phyloP scores from a whole-genome alignment of 2,113 vertebrate genomes.

The Ardeotis arabs region DNA sequence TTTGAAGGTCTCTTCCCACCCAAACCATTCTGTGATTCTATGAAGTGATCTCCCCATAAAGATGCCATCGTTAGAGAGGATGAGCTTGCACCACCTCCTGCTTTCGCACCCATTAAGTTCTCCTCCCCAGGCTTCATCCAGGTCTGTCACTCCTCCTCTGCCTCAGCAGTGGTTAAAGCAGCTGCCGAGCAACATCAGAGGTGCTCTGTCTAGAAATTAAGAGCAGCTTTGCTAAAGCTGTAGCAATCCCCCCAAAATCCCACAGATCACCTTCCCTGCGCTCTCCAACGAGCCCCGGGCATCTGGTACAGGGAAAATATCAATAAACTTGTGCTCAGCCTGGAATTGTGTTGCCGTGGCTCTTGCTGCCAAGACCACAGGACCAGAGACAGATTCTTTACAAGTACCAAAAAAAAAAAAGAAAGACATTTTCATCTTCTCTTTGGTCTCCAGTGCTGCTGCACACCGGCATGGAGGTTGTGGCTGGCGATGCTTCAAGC shows the following conservation, averaged over 20 bases:
- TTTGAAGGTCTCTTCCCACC: no score
- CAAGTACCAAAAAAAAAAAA: background rate
- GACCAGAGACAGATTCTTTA: background rate
- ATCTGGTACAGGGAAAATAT: background rate
- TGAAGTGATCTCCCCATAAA: background rate
- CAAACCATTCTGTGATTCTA: no score
- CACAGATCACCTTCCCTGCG: rapidly evolving
- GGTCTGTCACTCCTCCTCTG: background rate
- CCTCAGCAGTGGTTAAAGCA: background rate
- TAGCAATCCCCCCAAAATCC: background rate
- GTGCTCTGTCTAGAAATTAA: background rate
- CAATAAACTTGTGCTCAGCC: background rate
- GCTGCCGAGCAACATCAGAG: background rate
- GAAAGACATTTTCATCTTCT: background rate
- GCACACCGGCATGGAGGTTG: rapidly evolving
- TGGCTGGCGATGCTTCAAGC: rapidly evolving
- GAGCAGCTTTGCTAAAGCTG: background rate
- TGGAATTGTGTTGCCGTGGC: background rate
- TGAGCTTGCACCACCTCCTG: background rate
- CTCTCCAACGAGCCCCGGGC: background rate
- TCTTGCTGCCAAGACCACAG: background rate
- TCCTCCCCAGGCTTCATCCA: background rate
- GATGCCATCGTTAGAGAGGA: no score
- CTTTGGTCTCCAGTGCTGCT: background rate
- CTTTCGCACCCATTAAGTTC: background rate